Percentiles rank a stretch among this genome's conserved stretches.
Evolutionary conservation across 2,888 invertebrate species (phyloP).

Genomic region (Volucella inanis): DNA sequence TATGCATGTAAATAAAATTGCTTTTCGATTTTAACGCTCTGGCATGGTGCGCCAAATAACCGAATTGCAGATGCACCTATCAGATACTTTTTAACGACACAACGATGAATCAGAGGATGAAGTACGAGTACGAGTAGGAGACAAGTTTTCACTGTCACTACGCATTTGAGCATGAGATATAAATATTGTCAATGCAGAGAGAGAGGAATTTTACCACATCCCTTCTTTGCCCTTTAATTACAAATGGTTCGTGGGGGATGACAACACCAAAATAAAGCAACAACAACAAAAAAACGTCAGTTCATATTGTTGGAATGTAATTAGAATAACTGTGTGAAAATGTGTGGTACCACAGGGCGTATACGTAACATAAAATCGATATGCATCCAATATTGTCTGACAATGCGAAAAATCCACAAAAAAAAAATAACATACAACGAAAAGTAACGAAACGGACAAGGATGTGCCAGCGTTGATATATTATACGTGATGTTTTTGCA

Average conservation of each 20-base stretch:
- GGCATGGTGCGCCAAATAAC: slow-evolving; percentile 35
- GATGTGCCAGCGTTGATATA: slow-evolving; percentile 19
- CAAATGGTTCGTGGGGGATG: slow-evolving; percentile 29
- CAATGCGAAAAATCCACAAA: slow-evolving; percentile 28
- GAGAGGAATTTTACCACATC: background rate
- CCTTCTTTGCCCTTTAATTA: slow-evolving; percentile 42
- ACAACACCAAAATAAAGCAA: slow-evolving; percentile 1
- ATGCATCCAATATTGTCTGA: slow-evolving; percentile 50
- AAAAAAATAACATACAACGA: background rate
- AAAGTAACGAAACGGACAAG: slow-evolving; percentile 12
- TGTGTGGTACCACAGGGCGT: slow-evolving; percentile 58
- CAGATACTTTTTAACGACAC: slow-evolving; percentile 34
- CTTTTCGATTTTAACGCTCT: slow-evolving; percentile 58
- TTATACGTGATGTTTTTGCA: slow-evolving; percentile 1
- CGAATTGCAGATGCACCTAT: slow-evolving; percentile 27
- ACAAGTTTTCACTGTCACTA: background rate
- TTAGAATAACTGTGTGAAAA: slow-evolving; percentile 56
- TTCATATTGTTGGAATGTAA: slow-evolving; percentile 46
- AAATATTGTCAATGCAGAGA: slow-evolving; percentile 51
- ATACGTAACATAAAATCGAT: slow-evolving; percentile 66
- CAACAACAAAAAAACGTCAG: background rate
- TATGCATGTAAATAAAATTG: slow-evolving; percentile 69
- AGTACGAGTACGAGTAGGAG: background rate
- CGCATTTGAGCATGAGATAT: slow-evolving; percentile 48
- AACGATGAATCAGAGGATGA: slow-evolving; percentile 19